These are phyloP conservation scores for Lasioglossum albipes DNA, from an alignment of 1,140 invertebrate species.

Conservation along the genomic window DNA sequence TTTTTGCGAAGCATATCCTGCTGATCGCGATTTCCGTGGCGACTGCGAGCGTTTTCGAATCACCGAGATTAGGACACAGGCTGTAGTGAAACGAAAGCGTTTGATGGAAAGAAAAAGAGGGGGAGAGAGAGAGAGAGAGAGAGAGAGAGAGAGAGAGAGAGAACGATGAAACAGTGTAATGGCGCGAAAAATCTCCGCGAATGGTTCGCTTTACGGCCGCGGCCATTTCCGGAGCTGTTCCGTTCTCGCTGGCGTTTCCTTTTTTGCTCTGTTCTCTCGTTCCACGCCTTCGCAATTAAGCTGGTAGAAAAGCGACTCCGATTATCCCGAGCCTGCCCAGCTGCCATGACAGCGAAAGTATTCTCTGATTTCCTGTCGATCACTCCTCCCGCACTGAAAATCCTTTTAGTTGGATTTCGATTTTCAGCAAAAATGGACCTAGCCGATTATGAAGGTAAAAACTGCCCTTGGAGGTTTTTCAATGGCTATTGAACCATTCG, in stretches of 20 bases:
- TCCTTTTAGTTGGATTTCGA: no score
- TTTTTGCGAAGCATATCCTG: not conserved
- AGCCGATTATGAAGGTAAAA: no score
- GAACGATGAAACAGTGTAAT: conserved; percentile 16
- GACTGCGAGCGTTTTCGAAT: not conserved
- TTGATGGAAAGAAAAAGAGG: not conserved
- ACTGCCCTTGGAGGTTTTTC: no score
- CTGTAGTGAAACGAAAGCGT: no score
- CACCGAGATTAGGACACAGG: not conserved
- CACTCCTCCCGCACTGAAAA: not conserved
- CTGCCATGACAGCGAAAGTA: conserved; percentile 36
- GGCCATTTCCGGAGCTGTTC: not conserved
- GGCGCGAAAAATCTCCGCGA: conserved; percentile 10
- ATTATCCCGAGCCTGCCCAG: not conserved
- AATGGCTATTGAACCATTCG: no score
- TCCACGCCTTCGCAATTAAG: not conserved
- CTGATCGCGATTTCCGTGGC: not conserved
- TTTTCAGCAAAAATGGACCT: no score
- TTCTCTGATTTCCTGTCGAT: not conserved
- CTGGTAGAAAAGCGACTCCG: not conserved
- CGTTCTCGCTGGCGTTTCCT: not conserved
- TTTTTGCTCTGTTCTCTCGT: not conserved
- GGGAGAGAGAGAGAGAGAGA: not conserved
- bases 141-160: not conserved
- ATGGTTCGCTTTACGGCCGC: not conserved